These are phyloP conservation scores for Schizaphis graminum DNA, from an alignment of 2,888 invertebrate species.

Conservation along the genomic window DNA sequence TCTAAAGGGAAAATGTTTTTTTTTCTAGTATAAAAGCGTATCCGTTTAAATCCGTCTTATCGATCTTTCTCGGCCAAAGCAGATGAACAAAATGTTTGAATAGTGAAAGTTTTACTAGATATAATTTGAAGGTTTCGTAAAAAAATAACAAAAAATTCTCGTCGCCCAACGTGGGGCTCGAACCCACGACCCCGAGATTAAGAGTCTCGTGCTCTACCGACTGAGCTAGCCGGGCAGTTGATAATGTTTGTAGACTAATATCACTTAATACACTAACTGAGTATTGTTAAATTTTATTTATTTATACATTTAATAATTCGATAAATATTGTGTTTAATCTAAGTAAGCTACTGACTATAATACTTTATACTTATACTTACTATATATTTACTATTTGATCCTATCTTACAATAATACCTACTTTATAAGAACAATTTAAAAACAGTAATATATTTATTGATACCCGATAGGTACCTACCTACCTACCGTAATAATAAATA, in stretches of 20 bases:
- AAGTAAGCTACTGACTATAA: too few relatives aligned
- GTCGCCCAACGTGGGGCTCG: conserved; percentile 75
- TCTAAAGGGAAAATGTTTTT: not conserved
- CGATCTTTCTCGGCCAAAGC: not conserved
- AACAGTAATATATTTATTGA: too few relatives aligned
- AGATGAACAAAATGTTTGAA: not conserved
- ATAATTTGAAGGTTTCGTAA: not conserved
- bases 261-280: not conserved
- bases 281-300: not conserved
- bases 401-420: too few relatives aligned
- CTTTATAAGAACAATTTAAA: too few relatives aligned
- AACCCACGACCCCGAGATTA: conserved; percentile 77
- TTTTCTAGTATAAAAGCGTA: not conserved
- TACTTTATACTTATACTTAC: too few relatives aligned
- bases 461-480: too few relatives aligned
- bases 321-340: too few relatives aligned
- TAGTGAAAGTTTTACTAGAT: not conserved
- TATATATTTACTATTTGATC: too few relatives aligned
- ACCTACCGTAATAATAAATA: too few relatives aligned
- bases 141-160: not conserved
- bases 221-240: conserved; percentile 73
- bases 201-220: conserved; percentile 75
- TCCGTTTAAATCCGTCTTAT: conserved; percentile 39
- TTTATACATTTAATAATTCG: too few relatives aligned
- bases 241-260: rapidly evolving